Evolutionary conservation across 2,113 vertebrate genomes (phyloP), one percentile per base, ranked within the genome.

Genomic region (Oreochromis spilurus): DNA sequence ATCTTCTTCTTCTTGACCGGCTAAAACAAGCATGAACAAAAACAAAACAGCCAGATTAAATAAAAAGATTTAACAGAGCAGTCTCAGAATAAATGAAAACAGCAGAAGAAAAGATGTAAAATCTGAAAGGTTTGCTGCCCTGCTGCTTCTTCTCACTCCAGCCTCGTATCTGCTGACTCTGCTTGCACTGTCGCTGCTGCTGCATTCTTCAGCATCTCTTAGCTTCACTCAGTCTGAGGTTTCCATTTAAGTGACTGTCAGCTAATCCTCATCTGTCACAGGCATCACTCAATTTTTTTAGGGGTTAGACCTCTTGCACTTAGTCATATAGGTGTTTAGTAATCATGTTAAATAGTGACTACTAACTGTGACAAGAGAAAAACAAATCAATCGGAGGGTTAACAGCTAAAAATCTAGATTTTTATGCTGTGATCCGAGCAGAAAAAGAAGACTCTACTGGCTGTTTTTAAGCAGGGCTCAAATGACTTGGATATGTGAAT

Each of bases 1-100:
- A 99, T 99, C 96, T 99, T 99, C 97, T 99, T 99, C 97, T 99
- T 99, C 95, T 99, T 99, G 92, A 99, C 98, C 91, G 99, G 99
- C 99, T 99, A 95, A 88, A 48, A 72, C 14, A 29, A 72, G 9
- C 19, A 26, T 10, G 10, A 26, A 26, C 26, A 26, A 8, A 83
- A 55, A 48, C 14, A 36, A n/a, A 82, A 82, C 12, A 58, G 9
- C 0, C 8, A 40, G 12, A 40, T 40, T 40, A 21, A 6, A 3
- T 9, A 10, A 38, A n/a, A 9, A 1, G 38, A 38, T 65, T 86
- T 14, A 70, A 36, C 7, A 9, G n/a, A 38, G 21, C 17, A 36
- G 7, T 53, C 10, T 82, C 4, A 21, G 50, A 62, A 6, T 24
- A 11, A 4, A 19, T 52, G 3, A 17, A 10, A 3, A 53, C 11